A percentile compares a stretch with the other conserved stretches of the same genome.
Conservation (phyloP, 2,888 invertebrate species). For the Cactoblastis cactorum region DNA sequence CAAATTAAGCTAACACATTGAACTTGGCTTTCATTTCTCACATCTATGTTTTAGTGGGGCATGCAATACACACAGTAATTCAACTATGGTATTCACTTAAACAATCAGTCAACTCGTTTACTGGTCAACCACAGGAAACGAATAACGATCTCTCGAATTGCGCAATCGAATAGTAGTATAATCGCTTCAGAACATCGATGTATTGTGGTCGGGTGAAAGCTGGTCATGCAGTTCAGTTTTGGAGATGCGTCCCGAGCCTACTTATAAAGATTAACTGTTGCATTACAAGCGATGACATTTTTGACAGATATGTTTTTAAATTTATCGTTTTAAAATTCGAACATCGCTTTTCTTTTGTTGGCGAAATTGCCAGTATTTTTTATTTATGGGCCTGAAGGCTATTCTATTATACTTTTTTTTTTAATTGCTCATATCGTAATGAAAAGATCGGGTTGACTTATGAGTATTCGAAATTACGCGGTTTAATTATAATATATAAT, state of each 20-base stretch:
- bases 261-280: background rate
- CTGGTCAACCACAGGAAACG: background rate
- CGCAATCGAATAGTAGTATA: conserved; percentile 32
- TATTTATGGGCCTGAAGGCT: background rate
- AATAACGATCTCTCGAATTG: conserved; percentile 25
- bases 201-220: conserved; percentile 32
- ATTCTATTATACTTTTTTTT: background rate
- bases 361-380: background rate
- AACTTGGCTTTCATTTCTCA: too few species aligned
- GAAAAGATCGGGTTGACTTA: too few species aligned
- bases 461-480: too few species aligned
- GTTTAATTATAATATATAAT: too few species aligned
- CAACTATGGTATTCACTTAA: background rate
- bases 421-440: too few species aligned
- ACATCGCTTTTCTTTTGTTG: background rate
- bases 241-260: conserved; percentile 20
- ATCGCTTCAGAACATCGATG: conserved; percentile 36
- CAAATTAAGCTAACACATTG: too few species aligned
- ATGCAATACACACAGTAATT: background rate
- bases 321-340: background rate
- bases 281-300: background rate
- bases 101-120: conserved; percentile 16
- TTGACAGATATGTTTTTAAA: background rate
- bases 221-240: conserved; percentile 23
- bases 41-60: background rate